These are phyloP conservation scores for Ochropleura plecta DNA, from an alignment of 2,888 invertebrate genomes.

Conservation along the genomic window DNA sequence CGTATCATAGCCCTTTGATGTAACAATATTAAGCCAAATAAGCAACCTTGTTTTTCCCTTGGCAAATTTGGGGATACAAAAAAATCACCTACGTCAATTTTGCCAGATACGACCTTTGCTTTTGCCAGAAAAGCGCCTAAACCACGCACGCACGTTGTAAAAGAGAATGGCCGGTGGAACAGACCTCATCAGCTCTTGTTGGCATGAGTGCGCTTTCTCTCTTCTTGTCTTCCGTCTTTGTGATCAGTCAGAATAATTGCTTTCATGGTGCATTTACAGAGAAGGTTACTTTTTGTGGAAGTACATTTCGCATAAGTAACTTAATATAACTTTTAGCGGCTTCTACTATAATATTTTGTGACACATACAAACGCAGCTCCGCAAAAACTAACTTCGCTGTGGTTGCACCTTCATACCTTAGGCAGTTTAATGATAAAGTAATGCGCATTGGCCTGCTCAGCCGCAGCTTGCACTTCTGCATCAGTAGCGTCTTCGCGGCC, in stretches of 20 bases:
- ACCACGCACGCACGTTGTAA: background rate
- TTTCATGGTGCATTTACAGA: background rate
- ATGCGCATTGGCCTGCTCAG: slow-evolving; percentile 93
- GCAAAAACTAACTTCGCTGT: background rate
- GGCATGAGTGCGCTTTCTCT: background rate
- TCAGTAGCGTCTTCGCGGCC: slow-evolving; percentile 92
- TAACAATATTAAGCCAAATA: slow-evolving; percentile 7
- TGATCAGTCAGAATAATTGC: background rate
- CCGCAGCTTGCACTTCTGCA: slow-evolving; percentile 92
- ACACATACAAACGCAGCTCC: background rate
- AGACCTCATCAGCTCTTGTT: background rate
- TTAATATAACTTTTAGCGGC: background rate
- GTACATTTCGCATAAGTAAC: background rate
- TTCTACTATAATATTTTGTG: background rate
- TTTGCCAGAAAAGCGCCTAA: background rate
- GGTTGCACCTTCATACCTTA: slow-evolving; percentile 76
- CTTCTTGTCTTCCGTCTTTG: background rate
- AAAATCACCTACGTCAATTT: background rate
- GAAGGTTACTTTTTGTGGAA: background rate
- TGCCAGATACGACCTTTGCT: background rate
- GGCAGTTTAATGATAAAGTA: slow-evolving; percentile 89
- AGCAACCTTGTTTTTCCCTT: background rate
- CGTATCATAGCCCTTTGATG: slow-evolving; percentile 92
- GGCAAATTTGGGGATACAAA: background rate
- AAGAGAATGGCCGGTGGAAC: background rate